A percentile compares a stretch with the other conserved stretches of the same genome.
Evolutionary conservation across 2,888 invertebrate genomes (phyloP).

Genomic region (Eustalomyia histrio): DNA sequence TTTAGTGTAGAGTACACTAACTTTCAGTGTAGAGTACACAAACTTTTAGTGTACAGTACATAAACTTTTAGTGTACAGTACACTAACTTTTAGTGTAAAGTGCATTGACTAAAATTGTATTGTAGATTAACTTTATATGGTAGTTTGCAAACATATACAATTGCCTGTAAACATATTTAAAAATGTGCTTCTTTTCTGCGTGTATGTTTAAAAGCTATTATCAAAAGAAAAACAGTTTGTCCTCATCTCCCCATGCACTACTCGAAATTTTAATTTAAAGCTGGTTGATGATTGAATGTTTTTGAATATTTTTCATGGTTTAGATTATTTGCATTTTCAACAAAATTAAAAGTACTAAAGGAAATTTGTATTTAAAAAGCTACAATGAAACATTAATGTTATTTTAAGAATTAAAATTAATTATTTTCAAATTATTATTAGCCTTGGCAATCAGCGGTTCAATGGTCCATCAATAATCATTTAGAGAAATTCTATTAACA

Average conservation of each 20-base stretch:
- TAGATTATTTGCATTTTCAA: not conserved
- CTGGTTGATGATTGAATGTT: constrained; percentile 30
- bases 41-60: no score
- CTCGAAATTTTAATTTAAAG: not conserved
- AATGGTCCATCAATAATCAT: constrained; percentile 40
- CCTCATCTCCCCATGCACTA: not conserved
- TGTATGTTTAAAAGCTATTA: no score
- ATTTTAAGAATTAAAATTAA: constrained; percentile 30
- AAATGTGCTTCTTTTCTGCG: no score
- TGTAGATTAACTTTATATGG: no score
- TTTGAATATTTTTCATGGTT: not conserved
- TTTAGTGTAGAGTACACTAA: no score
- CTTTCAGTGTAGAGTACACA: no score
- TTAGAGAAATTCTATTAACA: not conserved
- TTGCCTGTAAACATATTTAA: no score
- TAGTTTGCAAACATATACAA: no score
- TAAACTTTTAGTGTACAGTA: no score
- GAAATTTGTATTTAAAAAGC: constrained; percentile 14
- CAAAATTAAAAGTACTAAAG: not conserved
- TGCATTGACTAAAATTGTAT: no score
- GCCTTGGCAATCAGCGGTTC: constrained; percentile 56
- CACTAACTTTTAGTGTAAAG: no score
- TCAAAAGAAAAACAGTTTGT: not conserved
- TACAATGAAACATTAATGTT: constrained; percentile 31
- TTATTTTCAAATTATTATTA: constrained; percentile 25